Base-by-base conservation (phyloP, 2,113 vertebrate genomes). In the Gymnobelideus leadbeateri region DNA sequence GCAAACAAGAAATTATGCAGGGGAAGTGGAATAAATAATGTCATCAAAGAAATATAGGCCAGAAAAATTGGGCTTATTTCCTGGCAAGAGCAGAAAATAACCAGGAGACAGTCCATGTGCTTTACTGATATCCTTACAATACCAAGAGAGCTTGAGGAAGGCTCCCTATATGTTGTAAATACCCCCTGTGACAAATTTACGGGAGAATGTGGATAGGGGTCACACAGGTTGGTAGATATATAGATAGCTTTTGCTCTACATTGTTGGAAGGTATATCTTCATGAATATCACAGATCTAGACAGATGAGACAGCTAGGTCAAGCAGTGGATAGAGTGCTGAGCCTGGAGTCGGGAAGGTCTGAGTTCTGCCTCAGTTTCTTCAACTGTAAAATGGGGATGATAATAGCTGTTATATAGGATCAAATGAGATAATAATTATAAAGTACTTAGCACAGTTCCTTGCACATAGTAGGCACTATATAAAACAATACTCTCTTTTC, bases 11-110 rank as follows among this genome's bases (percentile, higher is more conserved):
- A 84, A 84, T 84, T 84, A 84, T 84, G 68, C 68, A 84, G 68
- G 68, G 37, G n/a, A 84, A 84, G 68, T 84, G 68, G 68, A 84
- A 84, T 84, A 84, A 84, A 84, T 84, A 84, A 84, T 84, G 68
- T 43, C 68, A 84, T 84, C 68, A 84, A 84, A 84, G 68, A 84
- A 84, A 84, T 84, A 84, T 84, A 84, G 68, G 68, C 68, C 68
- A 84, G 68, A 84, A 84, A 77, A 84, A 84, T 21, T 84, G 68
- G 19, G n/a, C n/a, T 84, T 84, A 84, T 84, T 84, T 84, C n/a
- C 68, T 84, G 68, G n/a, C 68, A 84, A 84, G 68, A 84, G n/a
- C 19, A 84, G n/a, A 43, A 84, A 43, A 84, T 84, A 84, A 84
- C 68, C 19, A 84, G 37, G 68, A 84, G 68, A 84, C n/a, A 21